A percentile compares a stretch with the other conserved stretches of the same genome.
These are phyloP conservation scores for Copidosoma floridanum DNA, from an alignment of 1,140 invertebrate species.

Conservation along the genomic window DNA sequence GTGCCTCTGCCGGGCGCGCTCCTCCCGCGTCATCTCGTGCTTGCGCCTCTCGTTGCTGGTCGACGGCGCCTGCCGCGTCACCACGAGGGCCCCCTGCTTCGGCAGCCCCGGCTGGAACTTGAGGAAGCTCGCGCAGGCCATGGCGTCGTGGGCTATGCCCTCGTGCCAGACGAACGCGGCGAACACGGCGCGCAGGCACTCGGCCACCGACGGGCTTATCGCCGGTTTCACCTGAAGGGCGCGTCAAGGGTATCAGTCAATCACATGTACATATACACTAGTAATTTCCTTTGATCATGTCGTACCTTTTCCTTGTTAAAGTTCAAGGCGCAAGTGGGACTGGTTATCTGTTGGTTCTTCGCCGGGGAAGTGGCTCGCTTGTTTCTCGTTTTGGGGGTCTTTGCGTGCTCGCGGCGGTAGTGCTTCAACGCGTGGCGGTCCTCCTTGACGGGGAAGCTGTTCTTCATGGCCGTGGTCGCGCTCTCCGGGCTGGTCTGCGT, in stretches of 20 bases:
- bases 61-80: conserved; percentile 28
- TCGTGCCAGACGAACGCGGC: conserved; percentile 97
- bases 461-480: conserved; percentile 54
- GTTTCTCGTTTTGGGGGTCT: conserved; percentile 53
- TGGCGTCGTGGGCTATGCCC: conserved; percentile 94
- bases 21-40: conserved; percentile 58
- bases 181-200: conserved; percentile 89
- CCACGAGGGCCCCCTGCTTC: conserved; percentile 58
- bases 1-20: conserved; percentile 72
- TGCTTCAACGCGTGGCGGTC: conserved; percentile 66
- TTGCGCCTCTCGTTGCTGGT: conserved; percentile 50
- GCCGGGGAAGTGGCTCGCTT: conserved; percentile 67
- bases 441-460: conserved; percentile 66
- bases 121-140: conserved; percentile 93
- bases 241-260: too few relatives aligned
- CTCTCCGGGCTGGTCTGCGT: conserved; percentile 76
- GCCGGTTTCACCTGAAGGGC: conserved; percentile 68
- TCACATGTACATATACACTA: too few relatives aligned
- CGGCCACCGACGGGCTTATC: conserved; percentile 88
- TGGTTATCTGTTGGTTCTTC: conserved; percentile 50
- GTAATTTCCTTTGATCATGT: too few relatives aligned
- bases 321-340: conserved; percentile 42
- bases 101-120: conserved; percentile 90
- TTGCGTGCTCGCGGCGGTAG: conserved; percentile 61
- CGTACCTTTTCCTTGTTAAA: conserved; percentile 46